Conservation (phyloP, 2,888 invertebrate genomes). For the Mechanitis mazaeus region DNA sequence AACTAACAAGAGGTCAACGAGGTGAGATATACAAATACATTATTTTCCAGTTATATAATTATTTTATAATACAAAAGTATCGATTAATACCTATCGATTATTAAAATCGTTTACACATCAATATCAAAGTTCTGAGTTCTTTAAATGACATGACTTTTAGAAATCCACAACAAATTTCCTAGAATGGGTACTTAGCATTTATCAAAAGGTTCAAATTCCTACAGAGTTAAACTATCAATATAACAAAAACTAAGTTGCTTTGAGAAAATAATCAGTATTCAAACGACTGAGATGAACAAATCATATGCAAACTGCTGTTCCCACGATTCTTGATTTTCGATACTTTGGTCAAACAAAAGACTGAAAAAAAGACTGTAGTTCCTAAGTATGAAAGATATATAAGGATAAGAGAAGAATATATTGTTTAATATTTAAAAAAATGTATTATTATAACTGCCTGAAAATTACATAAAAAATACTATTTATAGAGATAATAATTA, state of each 20-base stretch:
- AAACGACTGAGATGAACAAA: slow-evolving; percentile 37
- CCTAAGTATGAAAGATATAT: slow-evolving; percentile 13
- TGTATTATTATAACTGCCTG: no score
- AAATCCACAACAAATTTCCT: slow-evolving; percentile 3
- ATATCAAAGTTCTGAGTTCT: not conserved
- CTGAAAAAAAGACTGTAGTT: slow-evolving; percentile 23
- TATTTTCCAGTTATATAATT: no score
- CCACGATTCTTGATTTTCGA: slow-evolving; percentile 35
- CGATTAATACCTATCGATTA: no score
- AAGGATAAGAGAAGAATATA: slow-evolving; percentile 15
- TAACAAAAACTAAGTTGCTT: slow-evolving; percentile 15
- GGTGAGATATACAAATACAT: no score
- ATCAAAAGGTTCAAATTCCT: slow-evolving; percentile 3
- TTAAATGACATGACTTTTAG: slow-evolving; percentile 5
- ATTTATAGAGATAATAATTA: no score
- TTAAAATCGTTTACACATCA: no score
- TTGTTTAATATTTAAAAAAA: no score
- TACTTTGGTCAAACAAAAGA: slow-evolving; percentile 22
- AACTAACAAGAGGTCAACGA: no score
- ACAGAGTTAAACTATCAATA: slow-evolving; percentile 1
- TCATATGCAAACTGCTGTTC: slow-evolving; percentile 53
- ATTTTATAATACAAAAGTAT: no score
- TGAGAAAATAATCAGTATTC: slow-evolving; percentile 30
- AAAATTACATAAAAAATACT: no score
- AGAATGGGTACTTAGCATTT: slow-evolving; percentile 2